phyloP scores from a whole-genome alignment of 2,888 invertebrate genomes.

The Campopleginae sp. region DNA sequence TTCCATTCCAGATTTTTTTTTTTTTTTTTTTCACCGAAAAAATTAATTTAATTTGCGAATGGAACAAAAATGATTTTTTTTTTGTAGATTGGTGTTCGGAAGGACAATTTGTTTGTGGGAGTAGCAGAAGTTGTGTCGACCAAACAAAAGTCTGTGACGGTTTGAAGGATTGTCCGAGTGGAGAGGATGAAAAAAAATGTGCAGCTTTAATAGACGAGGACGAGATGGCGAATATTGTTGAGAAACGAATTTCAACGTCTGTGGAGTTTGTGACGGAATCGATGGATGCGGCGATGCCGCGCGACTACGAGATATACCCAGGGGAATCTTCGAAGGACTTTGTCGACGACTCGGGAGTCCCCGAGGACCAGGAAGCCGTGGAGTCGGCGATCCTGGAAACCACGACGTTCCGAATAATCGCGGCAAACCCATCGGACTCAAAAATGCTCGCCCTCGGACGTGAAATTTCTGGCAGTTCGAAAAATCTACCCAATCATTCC shows the following conservation, averaged over 20 bases:
- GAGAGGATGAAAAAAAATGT: constrained; percentile 91
- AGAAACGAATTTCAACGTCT: constrained; percentile 17
- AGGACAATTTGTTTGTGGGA: constrained; percentile 90
- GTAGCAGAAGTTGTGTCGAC: constrained; percentile 89
- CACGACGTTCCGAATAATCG: constrained; percentile 74
- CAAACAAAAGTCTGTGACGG: constrained; percentile 89
- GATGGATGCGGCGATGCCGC: not conserved
- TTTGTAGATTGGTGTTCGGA: constrained; percentile 89
- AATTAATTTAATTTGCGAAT: not conserved
- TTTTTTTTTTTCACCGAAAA: not conserved
- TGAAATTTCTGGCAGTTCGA: constrained; percentile 75
- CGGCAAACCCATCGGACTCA: constrained; percentile 47
- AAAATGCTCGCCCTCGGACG: constrained; percentile 72
- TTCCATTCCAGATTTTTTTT: too few species aligned
- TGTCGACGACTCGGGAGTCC: constrained; percentile 23
- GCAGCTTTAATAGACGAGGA: constrained; percentile 83
- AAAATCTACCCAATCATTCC: constrained; percentile 53
- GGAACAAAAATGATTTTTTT: not conserved
- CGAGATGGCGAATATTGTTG: constrained; percentile 17
- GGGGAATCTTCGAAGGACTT: not conserved
- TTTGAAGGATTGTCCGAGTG: constrained; percentile 88
- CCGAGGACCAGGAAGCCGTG: constrained; percentile 74
- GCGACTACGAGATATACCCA: not conserved
- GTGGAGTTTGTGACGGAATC: constrained; percentile 32
- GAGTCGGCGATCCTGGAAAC: constrained; percentile 76